Conservation (phyloP, 2,113 vertebrate genomes). For the Scolopax mira region DNA sequence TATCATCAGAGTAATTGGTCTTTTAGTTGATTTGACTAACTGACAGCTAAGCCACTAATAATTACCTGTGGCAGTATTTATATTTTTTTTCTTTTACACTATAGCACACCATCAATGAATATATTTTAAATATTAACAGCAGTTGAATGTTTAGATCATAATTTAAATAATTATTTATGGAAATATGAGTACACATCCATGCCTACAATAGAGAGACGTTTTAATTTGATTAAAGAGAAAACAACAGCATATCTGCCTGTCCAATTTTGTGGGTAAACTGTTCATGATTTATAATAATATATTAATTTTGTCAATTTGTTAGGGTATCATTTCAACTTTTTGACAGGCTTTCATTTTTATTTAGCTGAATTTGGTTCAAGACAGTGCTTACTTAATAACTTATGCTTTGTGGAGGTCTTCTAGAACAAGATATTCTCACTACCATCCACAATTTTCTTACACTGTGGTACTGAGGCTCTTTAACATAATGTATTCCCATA, state of each 20-base stretch:
- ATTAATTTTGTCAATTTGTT: slow-evolving; percentile 83
- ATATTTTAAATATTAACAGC: slow-evolving; percentile 65
- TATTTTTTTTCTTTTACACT: slow-evolving; percentile 65
- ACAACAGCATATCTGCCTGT: slow-evolving; percentile 22
- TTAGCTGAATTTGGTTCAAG: slow-evolving; percentile 65
- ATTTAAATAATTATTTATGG: slow-evolving; percentile 80
- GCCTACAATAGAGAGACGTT: slow-evolving; percentile 36
- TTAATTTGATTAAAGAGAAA: slow-evolving; percentile 76
- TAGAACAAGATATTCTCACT: slow-evolving; percentile 25
- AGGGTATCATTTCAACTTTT: slow-evolving; percentile 72
- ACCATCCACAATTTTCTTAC: slow-evolving; percentile 4
- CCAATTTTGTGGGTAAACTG: slow-evolving; percentile 65
- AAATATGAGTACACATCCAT: slow-evolving; percentile 64
- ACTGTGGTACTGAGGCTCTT: background rate
- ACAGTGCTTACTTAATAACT: slow-evolving; percentile 57
- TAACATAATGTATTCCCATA: slow-evolving; percentile 17
- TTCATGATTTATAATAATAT: slow-evolving; percentile 71
- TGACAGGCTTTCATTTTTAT: slow-evolving; percentile 81
- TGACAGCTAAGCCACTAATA: slow-evolving; percentile 80
- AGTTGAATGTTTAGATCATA: slow-evolving; percentile 68
- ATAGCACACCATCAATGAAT: slow-evolving; percentile 60
- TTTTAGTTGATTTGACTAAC: slow-evolving; percentile 85
- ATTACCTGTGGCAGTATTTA: slow-evolving; percentile 79
- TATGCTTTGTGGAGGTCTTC: slow-evolving; percentile 55
- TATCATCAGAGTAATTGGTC: slow-evolving; percentile 85